phyloP scores from a whole-genome alignment of 2,797 vertebrate genomes.

The Meriones psammophilus region DNA sequence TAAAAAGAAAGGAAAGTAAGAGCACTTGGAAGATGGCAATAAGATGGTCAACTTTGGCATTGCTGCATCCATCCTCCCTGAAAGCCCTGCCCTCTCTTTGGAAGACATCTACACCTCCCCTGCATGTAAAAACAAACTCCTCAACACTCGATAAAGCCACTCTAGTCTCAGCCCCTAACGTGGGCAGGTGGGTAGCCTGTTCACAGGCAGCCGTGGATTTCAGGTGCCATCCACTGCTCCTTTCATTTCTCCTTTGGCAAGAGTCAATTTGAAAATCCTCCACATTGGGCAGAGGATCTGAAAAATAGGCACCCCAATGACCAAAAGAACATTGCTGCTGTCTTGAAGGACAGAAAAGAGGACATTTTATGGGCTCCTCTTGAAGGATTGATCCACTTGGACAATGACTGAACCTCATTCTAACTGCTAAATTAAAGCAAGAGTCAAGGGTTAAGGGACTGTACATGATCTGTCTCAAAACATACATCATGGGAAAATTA shows the following conservation, averaged over 20 bases:
- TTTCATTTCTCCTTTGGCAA: not conserved
- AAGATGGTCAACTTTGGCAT: not conserved
- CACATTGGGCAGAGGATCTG: not conserved
- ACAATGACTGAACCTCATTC: conserved; percentile 11
- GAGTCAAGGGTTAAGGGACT: not conserved
- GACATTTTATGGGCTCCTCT: not conserved
- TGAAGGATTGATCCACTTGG: not conserved
- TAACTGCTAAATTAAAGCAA: conserved; percentile 22
- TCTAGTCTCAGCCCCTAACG: not conserved
- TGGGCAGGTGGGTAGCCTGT: not conserved
- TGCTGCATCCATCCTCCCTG: not conserved
- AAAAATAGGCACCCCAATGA: conserved; percentile 28
- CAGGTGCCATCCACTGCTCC: not conserved
- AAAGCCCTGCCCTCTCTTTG: not conserved
- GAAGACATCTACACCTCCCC: not conserved
- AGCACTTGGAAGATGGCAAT: not conserved
- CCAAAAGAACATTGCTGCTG: not conserved
- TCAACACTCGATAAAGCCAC: not conserved
- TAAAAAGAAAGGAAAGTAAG: not conserved
- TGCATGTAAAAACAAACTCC: not conserved
- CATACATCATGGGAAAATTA: not conserved
- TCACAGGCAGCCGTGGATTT: not conserved
- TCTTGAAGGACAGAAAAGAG: not conserved
- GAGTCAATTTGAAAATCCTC: not conserved
- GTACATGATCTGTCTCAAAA: not conserved